phyloP scores from a whole-genome alignment of 2,888 invertebrate species.

The Azorinus chamasolen region DNA sequence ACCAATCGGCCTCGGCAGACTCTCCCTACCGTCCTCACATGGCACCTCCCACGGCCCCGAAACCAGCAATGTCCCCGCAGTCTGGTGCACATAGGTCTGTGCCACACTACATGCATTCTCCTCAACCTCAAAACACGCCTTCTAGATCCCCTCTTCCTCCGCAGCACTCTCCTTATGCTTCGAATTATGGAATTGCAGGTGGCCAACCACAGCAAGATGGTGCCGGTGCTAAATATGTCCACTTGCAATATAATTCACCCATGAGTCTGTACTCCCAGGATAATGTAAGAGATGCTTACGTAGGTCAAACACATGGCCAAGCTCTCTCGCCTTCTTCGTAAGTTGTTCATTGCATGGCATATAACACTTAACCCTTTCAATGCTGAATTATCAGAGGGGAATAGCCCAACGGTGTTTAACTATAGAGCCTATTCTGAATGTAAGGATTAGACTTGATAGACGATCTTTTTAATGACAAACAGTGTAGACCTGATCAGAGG shows the following conservation, averaged over 20 bases:
- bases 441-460: too few species aligned
- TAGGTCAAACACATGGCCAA: constrained; percentile 79
- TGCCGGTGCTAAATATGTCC: constrained; percentile 79
- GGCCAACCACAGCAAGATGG: constrained; percentile 30
- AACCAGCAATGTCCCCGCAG: constrained; percentile 41
- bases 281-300: constrained; percentile 82
- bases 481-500: too few species aligned
- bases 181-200: constrained; percentile 56
- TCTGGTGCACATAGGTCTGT: constrained; percentile 53
- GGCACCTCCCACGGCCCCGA: constrained; percentile 51
- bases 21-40: constrained; percentile 52
- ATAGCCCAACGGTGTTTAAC: too few species aligned
- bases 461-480: too few species aligned
- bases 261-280: constrained; percentile 84
- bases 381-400: too few species aligned
- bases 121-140: constrained; percentile 29
- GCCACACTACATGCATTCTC: constrained; percentile 20
- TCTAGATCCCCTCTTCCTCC: constrained; percentile 47
- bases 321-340: constrained; percentile 48
- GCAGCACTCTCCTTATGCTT: constrained; percentile 63
- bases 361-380: not conserved
- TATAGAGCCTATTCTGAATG: too few species aligned
- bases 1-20: constrained; percentile 49
- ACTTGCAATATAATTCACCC: constrained; percentile 86
- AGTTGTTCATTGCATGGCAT: constrained; percentile 45